These are phyloP conservation scores for Microctonus aethiopoides DNA, from an alignment of 2,888 invertebrate species.

Conservation along the genomic window DNA sequence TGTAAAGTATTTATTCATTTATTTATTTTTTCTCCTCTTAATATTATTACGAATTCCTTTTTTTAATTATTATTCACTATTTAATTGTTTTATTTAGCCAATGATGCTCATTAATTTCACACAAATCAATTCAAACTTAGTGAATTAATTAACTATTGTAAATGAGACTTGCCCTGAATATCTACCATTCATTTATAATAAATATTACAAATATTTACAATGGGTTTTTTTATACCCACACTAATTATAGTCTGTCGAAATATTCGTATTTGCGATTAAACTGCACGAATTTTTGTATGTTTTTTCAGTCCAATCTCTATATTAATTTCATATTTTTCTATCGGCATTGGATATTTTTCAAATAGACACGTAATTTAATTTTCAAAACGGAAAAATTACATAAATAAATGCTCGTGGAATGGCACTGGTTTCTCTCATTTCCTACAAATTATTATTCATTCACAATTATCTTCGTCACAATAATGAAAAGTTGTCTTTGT, in stretches of 20 bases:
- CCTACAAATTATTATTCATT: neutral
- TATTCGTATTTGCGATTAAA: constrained; percentile 3
- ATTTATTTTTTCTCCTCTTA: neutral
- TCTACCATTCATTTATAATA: constrained; percentile 52
- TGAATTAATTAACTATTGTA: constrained; percentile 33
- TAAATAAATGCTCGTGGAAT: constrained; percentile 49
- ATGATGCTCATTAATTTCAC: constrained; percentile 22
- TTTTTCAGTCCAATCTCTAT: neutral
- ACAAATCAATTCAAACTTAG: constrained; percentile 32
- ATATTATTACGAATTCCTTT: neutral
- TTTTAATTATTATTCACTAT: neutral
- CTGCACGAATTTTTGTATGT: neutral
- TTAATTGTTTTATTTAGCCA: constrained; percentile 6
- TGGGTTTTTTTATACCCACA: constrained; percentile 41
- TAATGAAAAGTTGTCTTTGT: neutral
- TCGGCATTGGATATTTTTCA: constrained; percentile 7
- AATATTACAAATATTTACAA: constrained; percentile 67
- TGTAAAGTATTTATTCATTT: neutral
- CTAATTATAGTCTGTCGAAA: constrained; percentile 27
- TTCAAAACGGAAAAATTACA: constrained; percentile 30
- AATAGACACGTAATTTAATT: constrained; percentile 21
- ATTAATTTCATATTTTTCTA: neutral
- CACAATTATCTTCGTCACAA: neutral
- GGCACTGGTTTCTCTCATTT: constrained; percentile 41
- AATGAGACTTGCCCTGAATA: constrained; percentile 33